These are phyloP conservation scores for Aegypius monachus DNA, from an alignment of 2,113 vertebrate genomes.

Conservation along the genomic window DNA sequence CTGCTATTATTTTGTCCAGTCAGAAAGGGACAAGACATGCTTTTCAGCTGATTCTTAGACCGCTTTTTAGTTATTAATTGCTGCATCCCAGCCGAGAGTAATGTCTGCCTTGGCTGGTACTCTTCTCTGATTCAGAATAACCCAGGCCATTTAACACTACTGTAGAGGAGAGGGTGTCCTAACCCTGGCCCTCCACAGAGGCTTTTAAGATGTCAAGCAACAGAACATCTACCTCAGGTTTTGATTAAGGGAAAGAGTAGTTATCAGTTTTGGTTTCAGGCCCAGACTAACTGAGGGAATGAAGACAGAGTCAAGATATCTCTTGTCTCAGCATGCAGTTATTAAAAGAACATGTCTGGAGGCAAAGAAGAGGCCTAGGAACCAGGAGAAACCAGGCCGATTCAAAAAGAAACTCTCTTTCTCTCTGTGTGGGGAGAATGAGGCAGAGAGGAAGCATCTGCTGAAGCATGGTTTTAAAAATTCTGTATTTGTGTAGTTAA, in stretches of 20 bases:
- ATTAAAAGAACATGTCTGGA: conserved; percentile 20
- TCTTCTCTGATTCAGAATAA: neutral
- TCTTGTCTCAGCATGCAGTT: neutral
- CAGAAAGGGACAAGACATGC: neutral
- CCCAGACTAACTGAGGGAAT: neutral
- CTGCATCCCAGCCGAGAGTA: neutral
- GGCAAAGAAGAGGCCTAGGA: conserved; percentile 9
- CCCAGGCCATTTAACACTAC: neutral
- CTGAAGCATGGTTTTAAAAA: neutral
- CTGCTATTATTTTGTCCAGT: neutral
- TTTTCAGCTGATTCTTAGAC: neutral
- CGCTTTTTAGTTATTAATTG: neutral
- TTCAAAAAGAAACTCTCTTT: neutral
- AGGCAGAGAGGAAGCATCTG: neutral
- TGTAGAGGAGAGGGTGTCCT: neutral
- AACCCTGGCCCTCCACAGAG: neutral
- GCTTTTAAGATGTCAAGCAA: neutral
- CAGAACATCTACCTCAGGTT: neutral
- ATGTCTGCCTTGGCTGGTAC: neutral
- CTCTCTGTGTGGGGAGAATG: neutral
- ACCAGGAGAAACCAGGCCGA: neutral
- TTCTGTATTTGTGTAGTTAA: neutral
- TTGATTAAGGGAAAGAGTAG: neutral
- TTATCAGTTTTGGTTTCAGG: neutral
- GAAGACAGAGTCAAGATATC: neutral